Percentiles rank a stretch among this genome's conserved stretches.
Evolutionary conservation across 1,140 invertebrate genomes (phyloP).

Genomic region (Andrena cerasifolii): DNA sequence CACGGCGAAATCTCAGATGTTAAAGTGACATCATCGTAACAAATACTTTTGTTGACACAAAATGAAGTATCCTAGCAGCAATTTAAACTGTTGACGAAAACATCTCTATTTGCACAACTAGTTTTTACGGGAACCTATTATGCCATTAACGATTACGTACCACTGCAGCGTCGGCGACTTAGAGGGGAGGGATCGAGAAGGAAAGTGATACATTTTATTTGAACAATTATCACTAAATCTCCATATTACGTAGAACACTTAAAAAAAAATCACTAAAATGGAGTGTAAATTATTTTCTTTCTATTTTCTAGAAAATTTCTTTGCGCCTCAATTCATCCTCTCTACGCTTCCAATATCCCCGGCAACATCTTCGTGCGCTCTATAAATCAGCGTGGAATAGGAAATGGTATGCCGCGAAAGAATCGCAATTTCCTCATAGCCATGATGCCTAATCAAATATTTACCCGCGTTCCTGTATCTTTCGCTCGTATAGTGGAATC

Average conservation of each 20-base stretch:
- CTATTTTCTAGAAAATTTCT: too few species aligned
- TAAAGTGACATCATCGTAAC: too few species aligned
- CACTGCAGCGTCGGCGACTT: background rate
- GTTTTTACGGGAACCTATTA: constrained; percentile 15
- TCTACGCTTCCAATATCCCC: too few species aligned
- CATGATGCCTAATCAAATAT: constrained; percentile 31
- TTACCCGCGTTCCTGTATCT: constrained; percentile 22
- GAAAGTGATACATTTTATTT: constrained; percentile 9
- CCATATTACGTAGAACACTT: background rate
- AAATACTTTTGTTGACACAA: constrained; percentile 17
- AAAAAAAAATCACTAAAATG: too few species aligned
- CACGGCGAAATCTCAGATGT: too few species aligned
- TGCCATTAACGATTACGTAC: constrained; percentile 7
- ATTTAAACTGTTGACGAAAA: constrained; percentile 41
- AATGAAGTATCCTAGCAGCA: constrained; percentile 10
- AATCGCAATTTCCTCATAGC: constrained; percentile 35
- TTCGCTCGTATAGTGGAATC: background rate
- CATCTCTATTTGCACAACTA: constrained; percentile 24
- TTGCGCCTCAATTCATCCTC: too few species aligned
- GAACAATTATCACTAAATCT: background rate
- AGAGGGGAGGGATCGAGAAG: constrained; percentile 17
- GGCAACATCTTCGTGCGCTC: too few species aligned
- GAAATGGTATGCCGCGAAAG: too few species aligned
- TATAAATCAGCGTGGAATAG: too few species aligned
- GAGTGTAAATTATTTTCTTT: too few species aligned